A percentile compares a stretch with the other conserved stretches of the same genome.
Conservation (phyloP, 2,888 invertebrate species). For the Tolmerus cingulatus region DNA sequence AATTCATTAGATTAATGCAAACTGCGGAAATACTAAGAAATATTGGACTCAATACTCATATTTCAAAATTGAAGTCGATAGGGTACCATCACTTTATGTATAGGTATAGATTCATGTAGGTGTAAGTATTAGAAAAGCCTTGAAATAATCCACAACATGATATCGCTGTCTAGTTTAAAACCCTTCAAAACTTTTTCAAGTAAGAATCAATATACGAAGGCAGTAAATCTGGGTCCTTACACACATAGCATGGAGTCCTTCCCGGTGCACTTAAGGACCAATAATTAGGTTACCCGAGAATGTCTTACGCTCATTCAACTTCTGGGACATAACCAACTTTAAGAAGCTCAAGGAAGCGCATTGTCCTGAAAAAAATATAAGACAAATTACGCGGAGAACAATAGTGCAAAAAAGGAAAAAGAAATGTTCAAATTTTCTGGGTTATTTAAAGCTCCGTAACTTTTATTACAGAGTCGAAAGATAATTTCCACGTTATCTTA, state of each 20-base stretch:
- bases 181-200: background rate
- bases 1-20: too few species aligned
- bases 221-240: background rate
- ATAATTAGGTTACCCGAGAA: background rate
- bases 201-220: background rate
- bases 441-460: constrained; percentile 7
- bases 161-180: background rate
- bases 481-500: background rate
- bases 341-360: constrained; percentile 1
- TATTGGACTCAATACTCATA: too few species aligned
- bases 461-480: background rate
- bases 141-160: background rate
- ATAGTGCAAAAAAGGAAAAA: background rate
- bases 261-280: background rate
- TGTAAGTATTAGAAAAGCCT: background rate
- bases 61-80: too few species aligned
- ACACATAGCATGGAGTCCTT: background rate
- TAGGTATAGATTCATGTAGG: too few species aligned
- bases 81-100: too few species aligned
- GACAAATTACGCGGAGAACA: background rate
- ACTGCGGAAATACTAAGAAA: too few species aligned
- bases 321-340: background rate
- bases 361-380: background rate
- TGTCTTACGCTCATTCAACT: background rate
- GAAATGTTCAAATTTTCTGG: background rate